Evolutionary conservation across 23 tunicate species (phyloP).

Genomic region (Diplosoma virens): DNA sequence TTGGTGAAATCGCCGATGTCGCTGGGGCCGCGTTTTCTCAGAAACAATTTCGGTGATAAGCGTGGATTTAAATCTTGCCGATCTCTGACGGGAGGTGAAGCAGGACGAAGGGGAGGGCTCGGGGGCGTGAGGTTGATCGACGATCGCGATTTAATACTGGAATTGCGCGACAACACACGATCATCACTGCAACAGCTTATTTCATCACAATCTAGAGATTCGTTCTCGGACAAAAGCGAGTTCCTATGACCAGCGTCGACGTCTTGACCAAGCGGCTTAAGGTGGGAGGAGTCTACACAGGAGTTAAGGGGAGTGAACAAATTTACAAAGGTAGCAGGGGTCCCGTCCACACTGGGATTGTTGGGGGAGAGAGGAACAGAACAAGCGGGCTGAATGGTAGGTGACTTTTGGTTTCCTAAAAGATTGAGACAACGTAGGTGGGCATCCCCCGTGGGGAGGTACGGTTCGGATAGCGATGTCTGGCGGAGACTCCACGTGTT

Average conservation of each 20-base stretch:
- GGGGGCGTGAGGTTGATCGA: slow-evolving; percentile 22
- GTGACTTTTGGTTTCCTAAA: not conserved
- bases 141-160: slow-evolving; percentile 33
- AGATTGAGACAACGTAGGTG: not conserved
- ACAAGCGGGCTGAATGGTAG: not conserved
- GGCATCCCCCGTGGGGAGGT: not conserved
- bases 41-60: no score
- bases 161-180: slow-evolving; percentile 22
- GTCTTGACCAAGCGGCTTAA: no score
- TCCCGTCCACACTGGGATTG: not conserved
- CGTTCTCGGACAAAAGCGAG: slow-evolving; percentile 34
- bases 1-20: slow-evolving; percentile 6
- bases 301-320: not conserved
- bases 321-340: not conserved
- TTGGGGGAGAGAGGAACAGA: not conserved
- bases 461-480: not conserved
- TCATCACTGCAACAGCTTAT: slow-evolving; percentile 10
- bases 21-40: slow-evolving; percentile 21
- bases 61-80: not conserved
- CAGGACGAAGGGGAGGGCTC: slow-evolving; percentile 26
- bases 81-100: not conserved
- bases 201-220: slow-evolving; percentile 30
- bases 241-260: slow-evolving; percentile 7
- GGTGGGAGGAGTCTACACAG: not conserved
- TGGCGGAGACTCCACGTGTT: not conserved